Evolutionary conservation across 2,888 invertebrate genomes (phyloP).

Genomic region (Sarcophaga subvicina): DNA sequence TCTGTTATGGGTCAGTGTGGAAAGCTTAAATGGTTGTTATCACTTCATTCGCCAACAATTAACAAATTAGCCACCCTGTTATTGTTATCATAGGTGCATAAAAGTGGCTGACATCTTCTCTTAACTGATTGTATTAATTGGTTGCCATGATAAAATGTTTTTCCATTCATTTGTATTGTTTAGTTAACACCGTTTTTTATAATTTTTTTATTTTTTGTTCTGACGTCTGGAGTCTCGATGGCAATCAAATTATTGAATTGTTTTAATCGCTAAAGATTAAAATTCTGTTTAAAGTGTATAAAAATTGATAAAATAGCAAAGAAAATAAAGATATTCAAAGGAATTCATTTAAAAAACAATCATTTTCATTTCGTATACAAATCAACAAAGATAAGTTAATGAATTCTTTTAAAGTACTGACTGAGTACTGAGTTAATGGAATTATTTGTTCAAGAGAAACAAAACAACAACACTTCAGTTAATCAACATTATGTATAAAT

Average conservation of each 20-base stretch:
- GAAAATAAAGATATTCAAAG: background rate
- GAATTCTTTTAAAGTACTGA: background rate
- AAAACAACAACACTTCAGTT: too few species aligned
- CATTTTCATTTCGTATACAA: too few species aligned
- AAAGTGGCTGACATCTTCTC: background rate
- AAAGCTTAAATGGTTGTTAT: too few species aligned
- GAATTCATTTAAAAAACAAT: background rate
- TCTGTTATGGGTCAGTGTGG: too few species aligned
- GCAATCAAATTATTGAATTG: background rate
- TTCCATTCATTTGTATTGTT: background rate
- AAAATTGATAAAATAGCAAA: background rate
- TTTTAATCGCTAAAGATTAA: background rate
- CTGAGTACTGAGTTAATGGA: too few species aligned
- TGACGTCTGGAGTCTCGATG: background rate
- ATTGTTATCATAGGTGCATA: background rate
- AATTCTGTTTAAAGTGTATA: background rate
- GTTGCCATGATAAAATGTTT: background rate
- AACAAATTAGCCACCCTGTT: too few species aligned
- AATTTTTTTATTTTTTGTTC: background rate
- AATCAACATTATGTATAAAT: conserved; percentile 17
- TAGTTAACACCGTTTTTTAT: too few species aligned
- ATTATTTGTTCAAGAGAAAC: too few species aligned
- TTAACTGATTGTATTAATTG: conserved; percentile 9
- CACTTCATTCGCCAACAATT: too few species aligned
- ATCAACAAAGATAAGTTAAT: background rate